Evolutionary conservation across 1,140 invertebrate species (phyloP).

Genomic region (Drosophila lini): DNA sequence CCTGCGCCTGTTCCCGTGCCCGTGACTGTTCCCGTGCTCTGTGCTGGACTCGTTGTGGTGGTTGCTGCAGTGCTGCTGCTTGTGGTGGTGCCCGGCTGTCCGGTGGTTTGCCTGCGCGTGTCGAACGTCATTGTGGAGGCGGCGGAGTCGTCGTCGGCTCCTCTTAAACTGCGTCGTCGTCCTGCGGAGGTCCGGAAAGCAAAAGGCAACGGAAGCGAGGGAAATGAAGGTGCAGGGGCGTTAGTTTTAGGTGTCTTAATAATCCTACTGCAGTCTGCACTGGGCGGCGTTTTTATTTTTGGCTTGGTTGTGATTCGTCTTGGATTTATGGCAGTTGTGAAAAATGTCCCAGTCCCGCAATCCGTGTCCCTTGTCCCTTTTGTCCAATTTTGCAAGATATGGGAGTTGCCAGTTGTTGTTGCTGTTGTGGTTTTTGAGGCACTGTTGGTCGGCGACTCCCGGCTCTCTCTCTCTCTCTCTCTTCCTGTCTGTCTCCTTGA

Average conservation of each 20-base stretch:
- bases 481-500: conserved; percentile 27
- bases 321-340: conserved; percentile 71
- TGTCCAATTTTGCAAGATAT: conserved; percentile 4
- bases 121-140: conserved; percentile 75
- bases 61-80: conserved; percentile 40
- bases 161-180: conserved; percentile 12
- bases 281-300: conserved; percentile 72
- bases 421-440: conserved; percentile 50
- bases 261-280: conserved; percentile 70
- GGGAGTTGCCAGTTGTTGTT: conserved; percentile 47
- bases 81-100: conserved; percentile 64
- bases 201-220: neutral
- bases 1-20: conserved; percentile 25
- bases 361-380: conserved; percentile 18
- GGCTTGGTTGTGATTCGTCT: conserved; percentile 35
- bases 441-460: conserved; percentile 68
- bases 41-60: conserved; percentile 59
- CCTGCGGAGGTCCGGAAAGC: conserved; percentile 6
- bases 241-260: conserved; percentile 25
- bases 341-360: conserved; percentile 28
- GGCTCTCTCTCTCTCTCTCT: conserved; percentile 9
- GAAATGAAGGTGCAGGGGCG: conserved; percentile 11
- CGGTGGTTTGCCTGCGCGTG: conserved; percentile 71
- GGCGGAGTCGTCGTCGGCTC: conserved; percentile 5
- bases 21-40: conserved; percentile 47